phyloP scores from a whole-genome alignment of 1,140 invertebrate species.

The Paramacrobiotus metropolitanus region DNA sequence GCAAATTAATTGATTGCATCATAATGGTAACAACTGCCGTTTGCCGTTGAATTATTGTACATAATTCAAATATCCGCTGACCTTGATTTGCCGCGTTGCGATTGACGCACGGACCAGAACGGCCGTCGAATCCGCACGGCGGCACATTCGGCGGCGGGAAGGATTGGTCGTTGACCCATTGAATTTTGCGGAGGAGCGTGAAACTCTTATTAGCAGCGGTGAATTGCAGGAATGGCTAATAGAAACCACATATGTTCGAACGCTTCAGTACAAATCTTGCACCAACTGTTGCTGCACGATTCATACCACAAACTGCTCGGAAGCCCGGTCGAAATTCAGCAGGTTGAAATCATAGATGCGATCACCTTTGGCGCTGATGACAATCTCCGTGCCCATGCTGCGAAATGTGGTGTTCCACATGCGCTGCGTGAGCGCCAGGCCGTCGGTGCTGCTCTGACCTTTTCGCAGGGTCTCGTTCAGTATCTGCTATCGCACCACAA shows the following conservation, averaged over 20 bases:
- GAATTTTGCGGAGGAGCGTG: not conserved
- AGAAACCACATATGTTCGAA: not conserved
- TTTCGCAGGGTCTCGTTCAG: constrained; percentile 59
- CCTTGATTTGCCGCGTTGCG: no score
- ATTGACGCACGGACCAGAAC: not conserved
- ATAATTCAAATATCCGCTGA: no score
- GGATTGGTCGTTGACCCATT: not conserved
- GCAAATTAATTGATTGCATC: no score
- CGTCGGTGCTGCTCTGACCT: constrained; percentile 47
- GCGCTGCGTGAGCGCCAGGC: constrained; percentile 42
- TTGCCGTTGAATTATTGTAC: no score
- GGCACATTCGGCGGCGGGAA: not conserved
- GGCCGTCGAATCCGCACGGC: not conserved
- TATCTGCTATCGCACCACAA: constrained; percentile 26
- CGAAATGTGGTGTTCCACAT: constrained; percentile 43
- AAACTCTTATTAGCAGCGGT: not conserved
- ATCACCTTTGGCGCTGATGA: not conserved
- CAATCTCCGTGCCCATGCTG: not conserved
- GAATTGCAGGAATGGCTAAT: not conserved
- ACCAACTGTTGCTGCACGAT: not conserved
- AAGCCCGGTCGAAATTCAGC: not conserved
- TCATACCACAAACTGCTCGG: not conserved
- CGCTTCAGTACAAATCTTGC: not conserved
- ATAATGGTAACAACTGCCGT: no score
- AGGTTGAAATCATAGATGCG: not conserved